Evolutionary conservation across 2,113 vertebrate genomes (phyloP), one percentile per base, ranked within the genome.

Genomic region (Cottus gobio): DNA sequence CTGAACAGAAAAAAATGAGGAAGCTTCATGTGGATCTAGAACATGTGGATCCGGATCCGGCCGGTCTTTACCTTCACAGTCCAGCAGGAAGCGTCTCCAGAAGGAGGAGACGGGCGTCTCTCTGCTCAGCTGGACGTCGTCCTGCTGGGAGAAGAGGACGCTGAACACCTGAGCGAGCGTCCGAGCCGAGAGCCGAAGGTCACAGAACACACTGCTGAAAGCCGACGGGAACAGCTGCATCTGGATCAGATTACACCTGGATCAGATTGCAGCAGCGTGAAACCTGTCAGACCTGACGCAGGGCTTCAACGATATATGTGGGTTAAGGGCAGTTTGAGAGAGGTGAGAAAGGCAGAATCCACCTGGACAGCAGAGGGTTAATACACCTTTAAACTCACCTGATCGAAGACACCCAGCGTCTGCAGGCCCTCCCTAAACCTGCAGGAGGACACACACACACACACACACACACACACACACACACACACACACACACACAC

Each of bases 351-450:
- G 42, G 15, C 42, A 15, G 4, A 3, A 15, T 44, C 12, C 2
- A 44, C 1, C 15, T 46, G 44, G 44, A 34, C 34, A 34, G 34
- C 46, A 48, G 46, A 48, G 46, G 6, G 46, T 46, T 46, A 18
- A 48, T 11, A 24, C 10, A 4, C 10, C 60, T 36, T 36, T 31
- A 3, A 58, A 37, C 3, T 64, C n/a, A 30, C 92, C 92, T 96
- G 96, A 79, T 98, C 95, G 74, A 98, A 95, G 63, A 99, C 92
- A 5, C 96, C 96, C 71, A 99, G 90, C 0, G 96, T 97, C 90
- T 95, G 94, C 87, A 99, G 93, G 73, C 98, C 97, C 86, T 97
- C 95, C 39, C 95, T 94, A 78, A 99, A 96, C 91, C 98, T 99
- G 88, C 52, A 95, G 95, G 84, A 95, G 92, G 92, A 44, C 36